Evolutionary conservation across 2,888 invertebrate species (phyloP).

Genomic region (Tanypteryx hageni): DNA sequence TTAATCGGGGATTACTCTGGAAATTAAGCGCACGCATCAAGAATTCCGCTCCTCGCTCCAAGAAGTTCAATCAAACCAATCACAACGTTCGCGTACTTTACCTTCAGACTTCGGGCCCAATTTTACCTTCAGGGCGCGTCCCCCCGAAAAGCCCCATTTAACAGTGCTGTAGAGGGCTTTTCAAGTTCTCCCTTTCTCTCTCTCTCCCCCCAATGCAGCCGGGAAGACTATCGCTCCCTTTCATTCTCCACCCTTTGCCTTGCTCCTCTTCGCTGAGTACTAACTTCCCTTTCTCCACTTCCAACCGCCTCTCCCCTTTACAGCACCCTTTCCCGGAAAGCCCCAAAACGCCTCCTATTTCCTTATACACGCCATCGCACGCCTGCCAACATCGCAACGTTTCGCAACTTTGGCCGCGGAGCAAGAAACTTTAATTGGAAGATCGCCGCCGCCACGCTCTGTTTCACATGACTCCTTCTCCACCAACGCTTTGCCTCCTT

Average conservation of each 20-base stretch:
- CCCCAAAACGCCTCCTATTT: neutral
- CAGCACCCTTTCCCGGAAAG: neutral
- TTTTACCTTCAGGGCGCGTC: slow-evolving; percentile 41
- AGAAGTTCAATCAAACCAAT: slow-evolving; percentile 51
- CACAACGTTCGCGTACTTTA: slow-evolving; percentile 19
- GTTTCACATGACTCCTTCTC: neutral
- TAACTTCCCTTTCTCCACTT: neutral
- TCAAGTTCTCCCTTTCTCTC: too few species aligned
- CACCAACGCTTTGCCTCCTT: neutral
- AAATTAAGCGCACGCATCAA: slow-evolving; percentile 35
- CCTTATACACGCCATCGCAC: neutral
- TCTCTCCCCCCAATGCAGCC: neutral
- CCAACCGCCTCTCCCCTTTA: neutral
- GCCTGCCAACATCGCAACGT: slow-evolving; percentile 40
- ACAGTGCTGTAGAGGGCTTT: neutral
- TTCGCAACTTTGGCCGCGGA: slow-evolving; percentile 22
- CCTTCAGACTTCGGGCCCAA: slow-evolving; percentile 28
- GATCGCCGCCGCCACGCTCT: slow-evolving; percentile 30
- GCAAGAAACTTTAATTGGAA: slow-evolving; percentile 58
- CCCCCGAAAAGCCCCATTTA: slow-evolving; percentile 55
- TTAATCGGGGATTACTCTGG: slow-evolving; percentile 14
- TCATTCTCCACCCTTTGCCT: too few species aligned
- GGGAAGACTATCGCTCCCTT: neutral
- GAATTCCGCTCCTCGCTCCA: neutral
- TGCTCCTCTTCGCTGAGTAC: neutral